Evolutionary conservation across 1,140 invertebrate genomes (phyloP), one percentile per base, ranked within the genome.

Genomic region (Bombus confusus): DNA sequence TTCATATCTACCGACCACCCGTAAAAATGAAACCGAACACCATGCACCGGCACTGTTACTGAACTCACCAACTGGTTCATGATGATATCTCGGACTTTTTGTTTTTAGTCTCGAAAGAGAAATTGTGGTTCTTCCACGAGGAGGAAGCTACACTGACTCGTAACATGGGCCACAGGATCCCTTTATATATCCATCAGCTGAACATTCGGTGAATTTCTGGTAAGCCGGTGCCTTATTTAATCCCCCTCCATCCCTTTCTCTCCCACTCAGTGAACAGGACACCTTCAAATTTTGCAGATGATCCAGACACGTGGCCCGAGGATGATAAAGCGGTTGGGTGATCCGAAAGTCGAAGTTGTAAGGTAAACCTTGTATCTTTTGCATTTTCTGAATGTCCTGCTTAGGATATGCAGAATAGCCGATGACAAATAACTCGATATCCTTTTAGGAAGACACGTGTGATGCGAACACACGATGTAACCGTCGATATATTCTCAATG

Each of bases 151-250:
- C 82, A 91, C 90, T 91, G 90, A 91, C 88, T 90, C 80, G 84
- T 73, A 64, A 74, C 72, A 73, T 37, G 69, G 41, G 47, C 71
- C 80, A 80, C 52, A 52, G 79, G 88, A 81, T 88, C 80, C 83
- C 91, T 87, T 91, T 91, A 91, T 91, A 91, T 91, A 91, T 90
- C 85, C 88, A 75, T 84, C 86, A 91, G 12, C 82, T 22, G 74
- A 84, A 89, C 80, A 90, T 87, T 91, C 90, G 83, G 69, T 43
- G 78, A 87, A 74, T 84, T 87, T 91, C 83, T 86, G 72, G 18
- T 79, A 89, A 87, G 81, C 81, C 79, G 52, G 68, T 88, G 81
- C 69, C 87, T 91, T 88, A 80, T 90, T 91, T 91, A 59, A 43
- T 28, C 86, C 81, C 85, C 78, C 81, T 77, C 80, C 66, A 59